These are phyloP conservation scores for Trogon surrucura DNA, from an alignment of 2,113 vertebrate species.

Conservation along the genomic window DNA sequence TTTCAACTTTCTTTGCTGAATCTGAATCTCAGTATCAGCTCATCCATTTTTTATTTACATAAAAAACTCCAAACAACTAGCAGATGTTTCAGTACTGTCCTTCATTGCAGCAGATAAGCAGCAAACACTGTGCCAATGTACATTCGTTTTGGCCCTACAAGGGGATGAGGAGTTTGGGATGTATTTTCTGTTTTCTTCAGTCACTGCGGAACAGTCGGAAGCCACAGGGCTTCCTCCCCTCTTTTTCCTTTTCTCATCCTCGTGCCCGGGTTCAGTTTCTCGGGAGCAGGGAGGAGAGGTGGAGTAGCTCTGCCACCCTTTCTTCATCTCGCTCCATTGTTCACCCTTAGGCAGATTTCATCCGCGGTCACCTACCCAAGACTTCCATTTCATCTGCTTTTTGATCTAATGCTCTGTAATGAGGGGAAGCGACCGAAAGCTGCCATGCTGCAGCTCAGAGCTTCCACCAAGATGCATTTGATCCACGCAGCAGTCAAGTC, in stretches of 20 bases:
- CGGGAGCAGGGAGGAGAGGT: neutral
- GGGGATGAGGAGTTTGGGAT: neutral
- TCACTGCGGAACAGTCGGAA: neutral
- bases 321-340: fast-evolving
- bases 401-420: neutral
- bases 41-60: neutral
- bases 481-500: fast-evolving
- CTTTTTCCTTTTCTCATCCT: neutral
- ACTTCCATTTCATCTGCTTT: slow-evolving; percentile 19
- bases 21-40: neutral
- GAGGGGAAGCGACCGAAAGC: fast-evolving
- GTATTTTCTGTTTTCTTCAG: neutral
- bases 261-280: neutral
- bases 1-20: neutral
- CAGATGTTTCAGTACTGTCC: neutral
- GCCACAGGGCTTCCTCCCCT: neutral
- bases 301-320: neutral
- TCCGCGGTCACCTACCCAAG: neutral
- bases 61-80: neutral
- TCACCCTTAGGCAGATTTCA: neutral
- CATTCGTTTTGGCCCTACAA: neutral
- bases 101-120: neutral
- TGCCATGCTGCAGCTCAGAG: neutral
- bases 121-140: neutral
- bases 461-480: neutral